Conservation (phyloP, 2,113 vertebrate genomes). For the Actinemys pallida region DNA sequence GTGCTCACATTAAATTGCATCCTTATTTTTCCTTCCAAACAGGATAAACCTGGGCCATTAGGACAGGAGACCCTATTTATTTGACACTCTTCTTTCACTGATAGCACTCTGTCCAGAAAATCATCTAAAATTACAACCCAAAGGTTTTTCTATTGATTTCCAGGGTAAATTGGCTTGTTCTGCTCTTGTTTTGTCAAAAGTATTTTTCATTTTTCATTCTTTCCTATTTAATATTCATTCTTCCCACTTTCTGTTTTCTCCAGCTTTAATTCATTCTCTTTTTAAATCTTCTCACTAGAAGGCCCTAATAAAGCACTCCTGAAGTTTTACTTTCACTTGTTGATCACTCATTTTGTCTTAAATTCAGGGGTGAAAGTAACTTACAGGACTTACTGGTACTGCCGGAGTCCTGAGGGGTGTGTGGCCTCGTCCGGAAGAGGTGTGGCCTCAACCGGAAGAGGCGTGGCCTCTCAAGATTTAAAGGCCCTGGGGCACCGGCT, state of each 20-base stretch:
- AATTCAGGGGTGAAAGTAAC: background rate
- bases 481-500: too few species aligned
- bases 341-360: conserved; percentile 13
- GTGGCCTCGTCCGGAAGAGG: too few species aligned
- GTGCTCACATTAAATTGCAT: background rate
- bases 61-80: background rate
- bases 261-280: background rate
- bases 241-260: background rate
- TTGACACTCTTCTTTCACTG: background rate
- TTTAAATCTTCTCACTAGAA: conserved; percentile 15
- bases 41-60: background rate
- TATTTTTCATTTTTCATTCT: conserved; percentile 27
- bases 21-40: background rate
- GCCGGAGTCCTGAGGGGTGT: too few species aligned
- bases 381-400: too few species aligned
- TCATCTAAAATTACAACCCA: conserved; percentile 4
- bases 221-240: background rate
- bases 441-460: too few species aligned
- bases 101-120: background rate
- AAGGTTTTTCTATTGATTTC: conserved; percentile 23
- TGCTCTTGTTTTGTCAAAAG: background rate
- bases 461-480: too few species aligned
- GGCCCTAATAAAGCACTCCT: background rate
- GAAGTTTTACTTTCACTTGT: conserved; percentile 1
- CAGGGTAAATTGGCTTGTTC: conserved; percentile 24